Conservation (phyloP, 2,888 invertebrate genomes). For the Formica aserva region DNA sequence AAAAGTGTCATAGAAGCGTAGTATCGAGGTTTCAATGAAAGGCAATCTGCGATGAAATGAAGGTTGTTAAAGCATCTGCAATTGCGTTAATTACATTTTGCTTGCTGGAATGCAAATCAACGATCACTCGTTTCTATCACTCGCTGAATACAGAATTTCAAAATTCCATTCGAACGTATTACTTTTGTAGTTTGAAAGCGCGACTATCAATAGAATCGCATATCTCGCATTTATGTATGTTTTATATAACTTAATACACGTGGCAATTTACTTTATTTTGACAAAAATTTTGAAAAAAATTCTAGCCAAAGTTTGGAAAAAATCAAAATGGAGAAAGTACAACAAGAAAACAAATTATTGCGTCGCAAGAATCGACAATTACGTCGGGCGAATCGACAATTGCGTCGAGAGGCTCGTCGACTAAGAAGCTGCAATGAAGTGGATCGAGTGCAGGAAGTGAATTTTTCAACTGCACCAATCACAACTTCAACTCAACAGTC, state of each 20-base stretch:
- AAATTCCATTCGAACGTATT: conserved; percentile 7
- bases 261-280: too few relatives aligned
- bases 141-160: conserved; percentile 31
- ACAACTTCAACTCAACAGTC: too few relatives aligned
- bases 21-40: conserved; percentile 8
- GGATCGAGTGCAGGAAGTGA: too few relatives aligned
- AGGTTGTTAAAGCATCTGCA: conserved; percentile 29
- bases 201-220: background rate
- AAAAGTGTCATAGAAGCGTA: background rate
- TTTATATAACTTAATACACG: background rate
- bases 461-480: too few relatives aligned
- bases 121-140: conserved; percentile 41
- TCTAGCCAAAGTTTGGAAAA: too few relatives aligned
- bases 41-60: conserved; percentile 23
- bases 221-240: background rate
- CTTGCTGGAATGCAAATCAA: conserved; percentile 17
- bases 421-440: too few relatives aligned
- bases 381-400: too few relatives aligned
- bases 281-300: too few relatives aligned
- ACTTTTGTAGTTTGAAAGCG: conserved; percentile 16
- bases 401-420: too few relatives aligned
- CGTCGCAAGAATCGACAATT: too few relatives aligned
- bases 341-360: too few relatives aligned
- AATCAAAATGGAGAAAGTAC: too few relatives aligned
- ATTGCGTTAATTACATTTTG: conserved; percentile 32